A percentile compares a stretch with the other conserved stretches of the same genome.
Conservation (phyloP, 2,888 invertebrate genomes). For the Parascotia fuliginaria region DNA sequence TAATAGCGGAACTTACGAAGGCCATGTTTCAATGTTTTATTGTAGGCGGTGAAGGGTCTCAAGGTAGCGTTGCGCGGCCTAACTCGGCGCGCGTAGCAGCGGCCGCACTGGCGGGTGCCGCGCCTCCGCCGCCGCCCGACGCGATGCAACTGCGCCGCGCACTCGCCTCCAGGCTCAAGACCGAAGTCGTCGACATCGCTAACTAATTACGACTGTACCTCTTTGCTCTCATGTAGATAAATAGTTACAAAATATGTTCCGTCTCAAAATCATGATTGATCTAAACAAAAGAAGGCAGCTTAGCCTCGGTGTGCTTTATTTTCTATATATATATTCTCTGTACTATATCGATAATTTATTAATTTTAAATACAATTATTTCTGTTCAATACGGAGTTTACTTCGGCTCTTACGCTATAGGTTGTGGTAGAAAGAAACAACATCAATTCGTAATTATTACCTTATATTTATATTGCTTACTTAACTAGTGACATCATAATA, state of each 20-base stretch:
- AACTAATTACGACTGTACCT: too few species aligned
- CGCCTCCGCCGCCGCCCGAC: slow-evolving; percentile 77
- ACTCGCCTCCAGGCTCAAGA: slow-evolving; percentile 93
- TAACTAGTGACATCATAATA: slow-evolving; percentile 86
- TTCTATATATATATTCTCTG: too few species aligned
- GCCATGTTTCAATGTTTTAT: too few species aligned
- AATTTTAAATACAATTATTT: slow-evolving; percentile 20
- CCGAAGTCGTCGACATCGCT: slow-evolving; percentile 91
- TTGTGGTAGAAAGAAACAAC: slow-evolving; percentile 59
- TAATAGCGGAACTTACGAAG: too few species aligned
- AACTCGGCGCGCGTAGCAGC: slow-evolving; percentile 91
- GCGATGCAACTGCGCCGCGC: slow-evolving; percentile 93
- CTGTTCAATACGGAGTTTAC: slow-evolving; percentile 2
- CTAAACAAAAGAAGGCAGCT: too few species aligned
- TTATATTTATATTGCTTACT: slow-evolving; percentile 86
- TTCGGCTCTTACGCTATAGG: slow-evolving; percentile 9
- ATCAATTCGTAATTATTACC: slow-evolving; percentile 68
- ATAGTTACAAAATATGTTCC: too few species aligned
- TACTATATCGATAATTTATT: too few species aligned
- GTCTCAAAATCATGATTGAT: too few species aligned
- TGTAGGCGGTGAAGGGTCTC: slow-evolving; percentile 86
- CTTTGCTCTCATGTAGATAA: too few species aligned
- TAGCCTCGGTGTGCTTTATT: too few species aligned
- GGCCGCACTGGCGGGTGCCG: slow-evolving; percentile 86
- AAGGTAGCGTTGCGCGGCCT: slow-evolving; percentile 82